These are phyloP conservation scores for Rallus crepitans DNA, from an alignment of 2,797 vertebrate species.

Conservation along the genomic window DNA sequence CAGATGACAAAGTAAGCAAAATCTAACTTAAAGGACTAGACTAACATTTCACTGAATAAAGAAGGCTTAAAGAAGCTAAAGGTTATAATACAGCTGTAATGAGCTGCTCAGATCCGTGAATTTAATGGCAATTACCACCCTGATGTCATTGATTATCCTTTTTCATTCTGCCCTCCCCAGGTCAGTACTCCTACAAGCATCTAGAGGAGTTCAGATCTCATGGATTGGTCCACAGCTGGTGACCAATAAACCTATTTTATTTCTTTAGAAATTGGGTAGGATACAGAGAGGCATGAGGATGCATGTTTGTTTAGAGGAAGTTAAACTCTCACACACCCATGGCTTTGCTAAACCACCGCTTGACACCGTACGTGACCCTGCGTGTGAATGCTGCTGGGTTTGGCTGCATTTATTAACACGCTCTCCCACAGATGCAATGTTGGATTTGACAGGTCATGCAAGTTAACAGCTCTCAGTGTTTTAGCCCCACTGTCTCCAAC, in stretches of 20 bases:
- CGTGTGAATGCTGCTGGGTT: accelerated
- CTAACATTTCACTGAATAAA: constrained; percentile 8
- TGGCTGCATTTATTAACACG: background rate
- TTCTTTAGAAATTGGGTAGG: background rate
- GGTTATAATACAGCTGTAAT: background rate
- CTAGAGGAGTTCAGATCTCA: background rate
- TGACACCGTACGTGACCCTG: accelerated
- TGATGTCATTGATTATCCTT: background rate
- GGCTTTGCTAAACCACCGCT: accelerated
- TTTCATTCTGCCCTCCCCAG: background rate
- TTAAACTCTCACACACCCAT: accelerated
- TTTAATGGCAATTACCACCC: background rate
- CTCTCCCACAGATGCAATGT: background rate
- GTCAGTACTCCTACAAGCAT: background rate
- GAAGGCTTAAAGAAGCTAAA: constrained; percentile 10
- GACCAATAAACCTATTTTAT: background rate
- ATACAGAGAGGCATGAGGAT: background rate
- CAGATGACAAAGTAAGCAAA: constrained; percentile 29
- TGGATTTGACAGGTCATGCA: background rate
- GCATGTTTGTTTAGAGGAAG: background rate
- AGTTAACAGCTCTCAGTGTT: background rate
- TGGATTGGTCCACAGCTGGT: background rate
- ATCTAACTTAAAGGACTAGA: background rate
- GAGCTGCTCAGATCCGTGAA: background rate
- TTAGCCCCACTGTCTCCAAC: background rate